Percentiles rank a stretch among this genome's conserved stretches.
Conservation (phyloP, 2,797 vertebrate genomes). For the Erethizon dorsatum region DNA sequence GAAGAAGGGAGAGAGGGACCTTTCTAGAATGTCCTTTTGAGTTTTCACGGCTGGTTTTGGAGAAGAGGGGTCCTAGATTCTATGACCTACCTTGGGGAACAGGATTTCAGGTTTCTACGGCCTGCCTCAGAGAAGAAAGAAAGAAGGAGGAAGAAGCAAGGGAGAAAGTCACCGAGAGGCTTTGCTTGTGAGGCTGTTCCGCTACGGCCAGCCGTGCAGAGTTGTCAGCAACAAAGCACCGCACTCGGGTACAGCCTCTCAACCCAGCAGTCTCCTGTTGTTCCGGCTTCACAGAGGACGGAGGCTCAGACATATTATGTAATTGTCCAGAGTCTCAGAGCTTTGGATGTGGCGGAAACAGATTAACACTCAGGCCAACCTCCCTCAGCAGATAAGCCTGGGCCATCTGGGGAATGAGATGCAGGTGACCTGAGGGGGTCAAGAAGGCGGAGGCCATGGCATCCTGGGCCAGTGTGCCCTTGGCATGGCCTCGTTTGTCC, state of each 20-base stretch:
- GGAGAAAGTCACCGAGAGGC: background rate
- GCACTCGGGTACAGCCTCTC: background rate
- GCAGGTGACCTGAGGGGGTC: background rate
- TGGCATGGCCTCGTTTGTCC: rapidly evolving
- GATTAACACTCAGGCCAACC: background rate
- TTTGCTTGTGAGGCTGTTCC: background rate
- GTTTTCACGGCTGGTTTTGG: background rate
- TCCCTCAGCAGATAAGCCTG: background rate
- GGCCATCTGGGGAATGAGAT: background rate
- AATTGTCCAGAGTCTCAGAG: background rate
- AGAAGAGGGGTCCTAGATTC: background rate
- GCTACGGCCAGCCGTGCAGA: background rate
- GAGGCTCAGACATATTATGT: background rate
- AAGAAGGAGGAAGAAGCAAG: background rate
- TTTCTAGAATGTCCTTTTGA: background rate
- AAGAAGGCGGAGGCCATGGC: background rate
- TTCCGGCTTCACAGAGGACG: background rate
- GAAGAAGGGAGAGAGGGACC: background rate
- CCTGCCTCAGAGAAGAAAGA: background rate
- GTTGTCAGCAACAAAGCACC: background rate
- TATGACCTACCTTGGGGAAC: background rate
- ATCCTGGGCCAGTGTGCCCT: rapidly evolving
- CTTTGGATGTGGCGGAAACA: background rate
- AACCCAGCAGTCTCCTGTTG: background rate
- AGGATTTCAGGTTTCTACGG: background rate